Evolutionary conservation across 2,888 invertebrate species (phyloP).

Genomic region (Serripes groenlandicus): DNA sequence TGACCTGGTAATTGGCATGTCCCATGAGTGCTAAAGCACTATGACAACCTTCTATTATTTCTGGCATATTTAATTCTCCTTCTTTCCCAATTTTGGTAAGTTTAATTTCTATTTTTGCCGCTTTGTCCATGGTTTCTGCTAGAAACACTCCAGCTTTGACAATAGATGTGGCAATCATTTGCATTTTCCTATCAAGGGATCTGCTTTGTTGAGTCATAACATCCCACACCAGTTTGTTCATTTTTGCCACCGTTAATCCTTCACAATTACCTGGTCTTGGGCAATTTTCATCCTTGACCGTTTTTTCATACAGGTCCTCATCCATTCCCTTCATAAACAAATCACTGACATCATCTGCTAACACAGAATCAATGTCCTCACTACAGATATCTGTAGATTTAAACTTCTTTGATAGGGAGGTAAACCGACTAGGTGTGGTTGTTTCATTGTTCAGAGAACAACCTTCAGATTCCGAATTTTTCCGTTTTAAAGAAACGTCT

Average conservation of each 20-base stretch:
- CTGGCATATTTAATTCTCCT: no score
- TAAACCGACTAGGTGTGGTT: slow-evolving; percentile 2
- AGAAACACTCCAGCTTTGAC: slow-evolving; percentile 11
- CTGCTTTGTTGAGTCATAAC: not conserved
- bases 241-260: not conserved
- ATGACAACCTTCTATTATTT: no score
- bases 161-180: not conserved
- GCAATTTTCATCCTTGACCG: slow-evolving; percentile 4
- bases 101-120: not conserved
- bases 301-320: not conserved
- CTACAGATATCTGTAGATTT: slow-evolving; percentile 4
- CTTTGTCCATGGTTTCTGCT: no score
- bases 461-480: no score
- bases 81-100: no score
- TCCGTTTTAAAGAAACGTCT: no score
- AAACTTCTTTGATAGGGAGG: not conserved
- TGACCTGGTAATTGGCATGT: slow-evolving; percentile 13
- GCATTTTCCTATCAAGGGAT: not conserved
- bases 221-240: slow-evolving; percentile 1
- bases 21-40: slow-evolving; percentile 12
- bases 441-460: no score
- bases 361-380: not conserved
- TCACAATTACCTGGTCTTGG: slow-evolving; percentile 15
- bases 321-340: slow-evolving; percentile 1
- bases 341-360: slow-evolving; percentile 2